Evolutionary conservation across 2,797 vertebrate species (phyloP).

Genomic region (Halcyon badia): DNA sequence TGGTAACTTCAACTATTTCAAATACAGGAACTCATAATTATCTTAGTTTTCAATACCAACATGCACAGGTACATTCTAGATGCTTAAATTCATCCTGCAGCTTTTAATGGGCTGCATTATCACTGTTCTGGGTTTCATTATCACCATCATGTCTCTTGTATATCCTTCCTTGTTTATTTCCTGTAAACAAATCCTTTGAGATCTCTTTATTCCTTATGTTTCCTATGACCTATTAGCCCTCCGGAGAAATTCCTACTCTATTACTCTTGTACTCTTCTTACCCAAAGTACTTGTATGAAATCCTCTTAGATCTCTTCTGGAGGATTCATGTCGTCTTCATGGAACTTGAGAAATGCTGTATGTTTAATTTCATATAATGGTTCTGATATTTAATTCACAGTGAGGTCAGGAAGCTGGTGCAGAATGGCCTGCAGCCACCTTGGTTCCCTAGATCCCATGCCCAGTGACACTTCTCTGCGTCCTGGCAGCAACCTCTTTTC

Average conservation of each 20-base stretch:
- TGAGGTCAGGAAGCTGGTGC: not conserved
- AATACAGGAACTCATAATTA: not conserved
- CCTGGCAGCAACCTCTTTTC: not conserved
- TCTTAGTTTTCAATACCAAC: not conserved
- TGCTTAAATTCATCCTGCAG: not conserved
- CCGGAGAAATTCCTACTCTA: not conserved
- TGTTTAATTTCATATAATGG: not conserved
- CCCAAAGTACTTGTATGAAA: not conserved
- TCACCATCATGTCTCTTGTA: not conserved
- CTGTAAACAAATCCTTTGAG: not conserved
- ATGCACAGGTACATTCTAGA: not conserved
- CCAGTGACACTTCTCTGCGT: not conserved
- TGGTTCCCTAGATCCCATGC: not conserved
- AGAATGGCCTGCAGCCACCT: not conserved
- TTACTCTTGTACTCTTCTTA: not conserved
- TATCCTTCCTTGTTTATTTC: not conserved
- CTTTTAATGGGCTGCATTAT: not conserved
- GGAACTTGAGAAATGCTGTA: not conserved
- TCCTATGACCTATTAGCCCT: not conserved
- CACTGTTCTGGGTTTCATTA: not conserved
- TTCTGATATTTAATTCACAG: not conserved
- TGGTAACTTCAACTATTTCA: not conserved
- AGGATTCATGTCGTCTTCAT: not conserved
- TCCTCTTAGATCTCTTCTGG: not conserved
- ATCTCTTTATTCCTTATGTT: not conserved